Conservation (phyloP, 2,113 vertebrate species). For the Perca fluviatilis region DNA sequence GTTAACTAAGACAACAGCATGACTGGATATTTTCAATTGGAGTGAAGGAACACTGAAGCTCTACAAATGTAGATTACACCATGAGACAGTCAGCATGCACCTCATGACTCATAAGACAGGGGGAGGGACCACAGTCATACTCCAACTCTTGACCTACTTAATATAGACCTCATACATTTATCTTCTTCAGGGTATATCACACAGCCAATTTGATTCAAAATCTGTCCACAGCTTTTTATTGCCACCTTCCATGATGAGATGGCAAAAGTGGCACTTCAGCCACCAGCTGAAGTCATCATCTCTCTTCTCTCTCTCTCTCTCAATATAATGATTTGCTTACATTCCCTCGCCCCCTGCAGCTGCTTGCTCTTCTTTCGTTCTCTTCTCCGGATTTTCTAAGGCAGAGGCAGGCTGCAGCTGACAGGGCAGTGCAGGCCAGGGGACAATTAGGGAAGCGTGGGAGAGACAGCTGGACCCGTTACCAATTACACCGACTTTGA, state of each 20-base stretch:
- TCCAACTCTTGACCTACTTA: constrained; percentile 5
- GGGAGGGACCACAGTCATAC: background rate
- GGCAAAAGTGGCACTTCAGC: constrained; percentile 44
- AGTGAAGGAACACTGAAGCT: background rate
- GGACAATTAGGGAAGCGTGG: constrained; percentile 73
- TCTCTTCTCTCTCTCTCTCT: constrained; percentile 11
- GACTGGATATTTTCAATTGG: background rate
- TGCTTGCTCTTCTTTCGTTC: constrained; percentile 38
- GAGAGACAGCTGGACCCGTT: constrained; percentile 72
- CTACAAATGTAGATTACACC: background rate
- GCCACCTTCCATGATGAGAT: constrained; percentile 15
- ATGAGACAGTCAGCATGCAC: background rate
- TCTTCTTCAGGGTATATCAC: background rate
- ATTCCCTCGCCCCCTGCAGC: constrained; percentile 53
- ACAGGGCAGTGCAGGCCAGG: constrained; percentile 63
- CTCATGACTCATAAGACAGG: background rate
- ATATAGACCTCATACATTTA: constrained; percentile 5
- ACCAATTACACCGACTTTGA: constrained; percentile 58
- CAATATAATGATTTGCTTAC: constrained; percentile 51
- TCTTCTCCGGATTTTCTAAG: constrained; percentile 43
- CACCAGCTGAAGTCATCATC: constrained; percentile 44
- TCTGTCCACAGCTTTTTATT: constrained; percentile 16
- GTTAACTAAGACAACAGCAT: background rate
- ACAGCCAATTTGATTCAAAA: constrained; percentile 31
- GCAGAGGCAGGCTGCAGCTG: constrained; percentile 62